Evolutionary conservation across 2,888 invertebrate genomes (phyloP).

Genomic region (Ochropleura leucogaster): DNA sequence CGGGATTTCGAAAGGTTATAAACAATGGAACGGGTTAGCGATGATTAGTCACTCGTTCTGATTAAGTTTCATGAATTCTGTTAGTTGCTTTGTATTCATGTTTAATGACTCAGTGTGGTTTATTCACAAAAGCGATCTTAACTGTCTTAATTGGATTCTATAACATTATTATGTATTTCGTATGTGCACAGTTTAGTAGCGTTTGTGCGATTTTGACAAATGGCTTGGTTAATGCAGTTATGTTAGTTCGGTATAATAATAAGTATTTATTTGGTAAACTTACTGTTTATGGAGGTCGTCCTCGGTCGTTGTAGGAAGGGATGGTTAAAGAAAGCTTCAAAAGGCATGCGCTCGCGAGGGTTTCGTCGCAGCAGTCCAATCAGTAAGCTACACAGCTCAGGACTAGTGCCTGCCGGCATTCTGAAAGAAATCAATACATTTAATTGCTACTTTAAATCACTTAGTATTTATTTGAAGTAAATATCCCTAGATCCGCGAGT

Average conservation of each 20-base stretch:
- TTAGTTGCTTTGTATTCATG: slow-evolving; percentile 45
- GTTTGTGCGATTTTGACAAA: slow-evolving; percentile 33
- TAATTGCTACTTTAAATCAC: background rate
- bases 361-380: slow-evolving; percentile 97
- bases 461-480: background rate
- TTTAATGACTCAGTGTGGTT: slow-evolving; percentile 51
- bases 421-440: slow-evolving; percentile 87
- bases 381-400: slow-evolving; percentile 96
- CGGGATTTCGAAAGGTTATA: slow-evolving; percentile 62
- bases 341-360: slow-evolving; percentile 98
- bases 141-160: slow-evolving; percentile 25
- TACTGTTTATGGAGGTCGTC: slow-evolving; percentile 87
- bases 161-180: slow-evolving; percentile 5
- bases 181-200: slow-evolving; percentile 29
- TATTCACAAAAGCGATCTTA: slow-evolving; percentile 38
- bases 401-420: slow-evolving; percentile 98
- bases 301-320: slow-evolving; percentile 94
- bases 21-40: slow-evolving; percentile 67
- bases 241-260: slow-evolving; percentile 31
- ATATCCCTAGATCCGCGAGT: background rate
- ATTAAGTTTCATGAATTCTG: slow-evolving; percentile 72
- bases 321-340: slow-evolving; percentile 98
- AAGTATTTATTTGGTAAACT: slow-evolving; percentile 63
- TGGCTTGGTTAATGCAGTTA: slow-evolving; percentile 31
- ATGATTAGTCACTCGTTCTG: slow-evolving; percentile 69